Evolutionary conservation across 2,888 invertebrate species (phyloP).

Genomic region (Melanostoma mellinum): DNA sequence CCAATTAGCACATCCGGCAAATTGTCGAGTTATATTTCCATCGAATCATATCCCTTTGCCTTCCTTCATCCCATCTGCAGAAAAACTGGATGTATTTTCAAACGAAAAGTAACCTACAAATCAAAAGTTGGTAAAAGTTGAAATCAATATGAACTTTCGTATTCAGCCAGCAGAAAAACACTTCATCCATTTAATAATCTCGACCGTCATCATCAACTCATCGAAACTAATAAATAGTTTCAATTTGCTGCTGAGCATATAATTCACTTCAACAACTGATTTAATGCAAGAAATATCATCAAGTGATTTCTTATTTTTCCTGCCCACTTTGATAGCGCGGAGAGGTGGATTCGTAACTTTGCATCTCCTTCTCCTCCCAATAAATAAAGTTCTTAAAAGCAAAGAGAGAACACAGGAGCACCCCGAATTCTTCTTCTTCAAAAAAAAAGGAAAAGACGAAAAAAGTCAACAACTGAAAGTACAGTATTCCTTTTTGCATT

Average conservation of each 20-base stretch:
- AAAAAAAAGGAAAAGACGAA: constrained; percentile 13
- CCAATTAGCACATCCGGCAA: too few relatives aligned
- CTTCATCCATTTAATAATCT: constrained; percentile 21
- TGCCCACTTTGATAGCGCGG: neutral
- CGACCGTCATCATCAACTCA: constrained; percentile 38
- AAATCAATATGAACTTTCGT: too few relatives aligned
- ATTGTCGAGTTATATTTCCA: too few relatives aligned
- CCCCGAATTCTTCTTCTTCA: neutral
- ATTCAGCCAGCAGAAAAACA: too few relatives aligned
- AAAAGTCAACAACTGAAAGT: constrained; percentile 46
- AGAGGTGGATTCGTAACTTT: too few relatives aligned
- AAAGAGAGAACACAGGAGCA: neutral
- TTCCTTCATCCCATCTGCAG: too few relatives aligned
- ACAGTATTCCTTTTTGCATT: constrained; percentile 50
- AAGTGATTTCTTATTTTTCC: constrained; percentile 48
- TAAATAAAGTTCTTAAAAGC: too few relatives aligned
- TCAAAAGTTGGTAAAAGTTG: too few relatives aligned
- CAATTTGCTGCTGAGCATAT: constrained; percentile 69
- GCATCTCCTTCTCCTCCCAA: too few relatives aligned
- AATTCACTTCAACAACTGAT: constrained; percentile 68
- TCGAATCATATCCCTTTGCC: too few relatives aligned
- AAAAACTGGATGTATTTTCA: too few relatives aligned
- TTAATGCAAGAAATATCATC: constrained; percentile 70
- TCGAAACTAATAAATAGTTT: constrained; percentile 70
- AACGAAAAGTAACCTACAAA: too few relatives aligned